Evolutionary conservation across 2,113 vertebrate genomes (phyloP), one percentile per base, ranked within the genome.

Genomic region (Pedetes capensis): DNA sequence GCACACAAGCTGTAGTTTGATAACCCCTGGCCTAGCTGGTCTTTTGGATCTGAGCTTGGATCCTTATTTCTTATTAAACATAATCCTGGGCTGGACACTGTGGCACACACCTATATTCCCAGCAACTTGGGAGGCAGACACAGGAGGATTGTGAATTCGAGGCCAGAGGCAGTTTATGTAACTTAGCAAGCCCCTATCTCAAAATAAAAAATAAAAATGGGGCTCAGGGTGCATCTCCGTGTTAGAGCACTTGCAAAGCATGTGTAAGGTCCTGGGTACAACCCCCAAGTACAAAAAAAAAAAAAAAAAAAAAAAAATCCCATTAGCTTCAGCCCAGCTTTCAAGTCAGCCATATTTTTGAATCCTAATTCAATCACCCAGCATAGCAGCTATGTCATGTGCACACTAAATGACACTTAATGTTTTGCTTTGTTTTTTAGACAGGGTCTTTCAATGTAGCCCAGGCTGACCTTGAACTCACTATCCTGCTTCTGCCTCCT

Each of bases 51-150:
- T 84, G 84, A 89, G 69, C 29, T 89, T 90, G 59, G 29, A 47
- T 87, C 82, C 42, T 96, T 72, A 72, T 91, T 80, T 72, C 71
- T 94, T 34, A n/a, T 37, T 76, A 87, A 71, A 76, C 23, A 59
- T 32, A 49, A 75, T 71, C 64, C 89, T 29, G n/a, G n/a, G n/a
- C n/a, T n/a, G n/a, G n/a, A n/a, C n/a, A n/a, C n/a, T n/a, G n/a
- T n/a, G n/a, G n/a, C n/a, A n/a, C n/a, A n/a, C n/a, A n/a, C n/a
- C n/a, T n/a, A n/a, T n/a, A n/a, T n/a, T n/a, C n/a, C n/a, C n/a
- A n/a, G n/a, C n/a, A n/a, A n/a, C n/a, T n/a, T n/a, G n/a, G n/a
- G n/a, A n/a, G n/a, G n/a, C n/a, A n/a, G n/a, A n/a, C n/a, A n/a
- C n/a, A n/a, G n/a, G n/a, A n/a, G n/a, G n/a, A n/a, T n/a, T n/a